These are phyloP conservation scores for Tringa solitaria DNA, from an alignment of 2,113 vertebrate genomes.

Conservation along the genomic window DNA sequence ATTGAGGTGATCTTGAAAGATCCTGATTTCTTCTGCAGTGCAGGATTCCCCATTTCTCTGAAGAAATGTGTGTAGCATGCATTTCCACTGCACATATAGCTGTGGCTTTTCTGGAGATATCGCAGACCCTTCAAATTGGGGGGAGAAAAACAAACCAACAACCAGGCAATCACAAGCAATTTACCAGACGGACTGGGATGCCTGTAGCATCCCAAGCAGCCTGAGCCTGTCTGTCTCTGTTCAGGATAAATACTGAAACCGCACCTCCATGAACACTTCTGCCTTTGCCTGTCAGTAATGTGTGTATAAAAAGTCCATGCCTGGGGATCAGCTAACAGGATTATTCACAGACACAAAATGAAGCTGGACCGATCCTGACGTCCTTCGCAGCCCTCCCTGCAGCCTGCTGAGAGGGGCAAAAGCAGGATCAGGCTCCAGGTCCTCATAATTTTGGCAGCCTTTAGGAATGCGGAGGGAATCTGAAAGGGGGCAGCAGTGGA, in stretches of 20 bases:
- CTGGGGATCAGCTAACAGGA: slow-evolving; percentile 62
- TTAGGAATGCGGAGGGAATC: background rate
- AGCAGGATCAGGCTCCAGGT: slow-evolving; percentile 2
- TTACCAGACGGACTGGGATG: slow-evolving; percentile 51
- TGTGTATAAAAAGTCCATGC: slow-evolving; percentile 48
- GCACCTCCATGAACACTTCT: slow-evolving; percentile 44
- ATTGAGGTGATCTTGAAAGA: background rate
- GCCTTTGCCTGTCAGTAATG: slow-evolving; percentile 55
- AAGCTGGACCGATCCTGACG: background rate
- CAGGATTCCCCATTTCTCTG: background rate
- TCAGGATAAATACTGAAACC: slow-evolving; percentile 53
- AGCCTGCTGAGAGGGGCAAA: slow-evolving; percentile 1
- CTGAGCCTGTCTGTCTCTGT: slow-evolving; percentile 50
- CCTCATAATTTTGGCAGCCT: background rate
- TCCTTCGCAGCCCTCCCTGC: background rate
- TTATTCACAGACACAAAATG: slow-evolving; percentile 64
- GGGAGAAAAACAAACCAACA: slow-evolving; percentile 31
- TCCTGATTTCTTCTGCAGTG: background rate
- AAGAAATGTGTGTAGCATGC: background rate
- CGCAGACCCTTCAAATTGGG: background rate
- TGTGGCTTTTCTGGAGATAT: background rate
- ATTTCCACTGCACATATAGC: background rate
- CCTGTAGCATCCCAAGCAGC: slow-evolving; percentile 64
- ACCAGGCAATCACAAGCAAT: slow-evolving; percentile 41
- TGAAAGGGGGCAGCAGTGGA: background rate